phyloP scores from a whole-genome alignment of 2,113 vertebrate genomes.

The Cairina moschata region DNA sequence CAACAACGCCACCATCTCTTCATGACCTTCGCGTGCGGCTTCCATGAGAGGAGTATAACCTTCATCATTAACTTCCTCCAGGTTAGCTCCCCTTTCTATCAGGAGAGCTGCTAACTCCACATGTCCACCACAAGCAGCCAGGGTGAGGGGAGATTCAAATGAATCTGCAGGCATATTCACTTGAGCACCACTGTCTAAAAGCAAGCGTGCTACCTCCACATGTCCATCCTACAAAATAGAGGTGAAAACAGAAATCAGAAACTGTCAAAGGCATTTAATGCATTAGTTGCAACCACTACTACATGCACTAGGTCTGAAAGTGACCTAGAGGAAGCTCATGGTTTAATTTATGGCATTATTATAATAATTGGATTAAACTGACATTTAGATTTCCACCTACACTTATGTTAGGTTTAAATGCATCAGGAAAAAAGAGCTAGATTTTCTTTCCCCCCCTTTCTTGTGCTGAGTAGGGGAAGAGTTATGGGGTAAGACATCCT shows the following conservation, averaged over 20 bases:
- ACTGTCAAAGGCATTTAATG: fast-evolving
- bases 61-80: slow-evolving; percentile 99
- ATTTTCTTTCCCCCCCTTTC: not conserved
- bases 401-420: not conserved
- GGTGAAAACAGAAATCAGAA: not conserved
- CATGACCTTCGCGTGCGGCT: slow-evolving; percentile 96
- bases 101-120: slow-evolving; percentile 95
- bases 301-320: not conserved
- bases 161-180: slow-evolving; percentile 99
- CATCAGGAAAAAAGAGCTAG: not conserved
- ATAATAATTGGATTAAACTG: not conserved
- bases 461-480: not conserved
- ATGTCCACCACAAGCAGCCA: slow-evolving; percentile 96
- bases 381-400: not conserved
- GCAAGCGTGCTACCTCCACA: slow-evolving; percentile 95
- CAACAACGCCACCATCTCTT: slow-evolving; percentile 98
- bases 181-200: slow-evolving; percentile 98
- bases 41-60: slow-evolving; percentile 99
- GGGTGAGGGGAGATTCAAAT: slow-evolving; percentile 95
- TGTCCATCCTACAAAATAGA: slow-evolving; percentile 88
- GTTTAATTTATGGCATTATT: not conserved
- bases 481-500: not conserved
- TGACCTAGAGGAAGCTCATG: not conserved
- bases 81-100: slow-evolving; percentile 96
- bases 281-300: not conserved